Percentiles rank a stretch among this genome's conserved stretches.
These are phyloP conservation scores for Muschampia plurimacula DNA, from an alignment of 2,888 invertebrate genomes.

Conservation along the genomic window DNA sequence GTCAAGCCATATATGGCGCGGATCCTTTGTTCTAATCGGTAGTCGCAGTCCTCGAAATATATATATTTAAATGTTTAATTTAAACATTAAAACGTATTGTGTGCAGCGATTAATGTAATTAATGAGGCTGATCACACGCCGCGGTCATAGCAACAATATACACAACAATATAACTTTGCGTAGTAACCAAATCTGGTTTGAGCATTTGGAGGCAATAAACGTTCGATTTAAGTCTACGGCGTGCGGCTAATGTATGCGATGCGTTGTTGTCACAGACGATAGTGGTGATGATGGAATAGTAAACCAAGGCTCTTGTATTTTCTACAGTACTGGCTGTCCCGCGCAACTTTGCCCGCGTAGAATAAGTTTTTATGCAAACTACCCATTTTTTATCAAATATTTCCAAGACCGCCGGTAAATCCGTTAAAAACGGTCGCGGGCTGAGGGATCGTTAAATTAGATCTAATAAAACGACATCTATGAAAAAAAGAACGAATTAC, in stretches of 20 bases:
- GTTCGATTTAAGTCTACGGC: neutral
- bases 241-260: neutral
- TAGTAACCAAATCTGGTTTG: constrained; percentile 13
- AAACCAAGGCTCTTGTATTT: no score
- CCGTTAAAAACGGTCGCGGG: no score
- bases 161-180: neutral
- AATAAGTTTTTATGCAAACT: no score
- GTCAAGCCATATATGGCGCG: neutral
- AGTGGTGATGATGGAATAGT: no score
- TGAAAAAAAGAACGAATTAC: no score
- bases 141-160: constrained; percentile 22
- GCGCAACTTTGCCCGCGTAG: no score
- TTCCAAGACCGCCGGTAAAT: no score
- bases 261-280: no score
- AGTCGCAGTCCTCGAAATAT: constrained; percentile 16
- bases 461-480: no score
- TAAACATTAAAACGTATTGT: constrained; percentile 29
- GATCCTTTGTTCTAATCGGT: constrained; percentile 5
- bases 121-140: constrained; percentile 32
- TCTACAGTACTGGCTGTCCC: no score
- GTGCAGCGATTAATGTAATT: constrained; percentile 29
- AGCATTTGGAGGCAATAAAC: neutral
- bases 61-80: constrained; percentile 24
- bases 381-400: no score
- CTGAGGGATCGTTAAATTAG: no score